Conservation (phyloP, 2,797 vertebrate species). For the Spizella passerina region DNA sequence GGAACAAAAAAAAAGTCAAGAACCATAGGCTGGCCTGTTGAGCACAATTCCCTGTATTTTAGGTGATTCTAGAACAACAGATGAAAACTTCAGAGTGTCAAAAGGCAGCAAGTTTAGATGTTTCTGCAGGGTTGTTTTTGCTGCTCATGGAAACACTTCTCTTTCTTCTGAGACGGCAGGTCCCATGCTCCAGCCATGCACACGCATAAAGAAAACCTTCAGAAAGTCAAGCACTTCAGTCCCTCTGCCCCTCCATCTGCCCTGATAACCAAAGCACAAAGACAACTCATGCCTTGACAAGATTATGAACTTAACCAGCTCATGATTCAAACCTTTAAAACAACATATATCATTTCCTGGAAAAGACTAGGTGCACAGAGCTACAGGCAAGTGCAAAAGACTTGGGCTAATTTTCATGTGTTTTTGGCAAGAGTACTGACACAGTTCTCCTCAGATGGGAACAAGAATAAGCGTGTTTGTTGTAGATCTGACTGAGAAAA, state of each 20-base stretch:
- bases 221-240: background rate
- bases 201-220: fast-evolving
- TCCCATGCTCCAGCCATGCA: background rate
- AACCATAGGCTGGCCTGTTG: background rate
- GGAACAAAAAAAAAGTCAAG: background rate
- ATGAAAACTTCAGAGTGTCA: background rate
- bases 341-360: background rate
- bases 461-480: slow-evolving; percentile 29
- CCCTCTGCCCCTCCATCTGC: background rate
- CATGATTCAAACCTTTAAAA: slow-evolving; percentile 31
- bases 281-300: background rate
- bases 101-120: background rate
- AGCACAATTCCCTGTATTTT: background rate
- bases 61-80: background rate
- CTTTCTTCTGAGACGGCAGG: background rate
- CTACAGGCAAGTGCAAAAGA: background rate
- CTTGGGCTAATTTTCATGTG: background rate
- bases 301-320: background rate
- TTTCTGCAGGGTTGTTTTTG: background rate
- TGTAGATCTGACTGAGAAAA: background rate
- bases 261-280: background rate
- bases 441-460: background rate
- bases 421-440: slow-evolving; percentile 45
- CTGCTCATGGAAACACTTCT: background rate
- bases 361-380: background rate